These are phyloP conservation scores for Neotoma lepida DNA, from an alignment of 2,113 vertebrate genomes.

Conservation along the genomic window DNA sequence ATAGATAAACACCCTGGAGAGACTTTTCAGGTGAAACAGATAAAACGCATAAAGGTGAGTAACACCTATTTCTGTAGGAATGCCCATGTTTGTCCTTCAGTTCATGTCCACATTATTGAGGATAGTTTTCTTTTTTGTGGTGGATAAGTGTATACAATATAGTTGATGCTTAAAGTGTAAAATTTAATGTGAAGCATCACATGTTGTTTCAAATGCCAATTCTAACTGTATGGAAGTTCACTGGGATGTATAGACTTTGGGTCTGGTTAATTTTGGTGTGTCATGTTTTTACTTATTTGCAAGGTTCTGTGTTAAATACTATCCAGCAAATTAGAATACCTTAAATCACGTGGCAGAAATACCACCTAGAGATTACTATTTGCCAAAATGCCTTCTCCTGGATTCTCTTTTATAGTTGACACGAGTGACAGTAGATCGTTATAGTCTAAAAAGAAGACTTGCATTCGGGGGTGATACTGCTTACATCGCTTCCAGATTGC, in stretches of 20 bases:
- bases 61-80: background rate
- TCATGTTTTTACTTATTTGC: background rate
- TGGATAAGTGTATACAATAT: background rate
- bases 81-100: background rate
- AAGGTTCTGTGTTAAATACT: background rate
- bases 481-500: background rate
- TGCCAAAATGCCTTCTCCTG: background rate
- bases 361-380: background rate
- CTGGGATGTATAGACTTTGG: background rate
- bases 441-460: too few species aligned
- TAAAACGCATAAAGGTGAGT: background rate
- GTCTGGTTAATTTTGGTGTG: background rate
- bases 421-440: background rate
- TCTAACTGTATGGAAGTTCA: background rate
- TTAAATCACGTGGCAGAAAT: background rate
- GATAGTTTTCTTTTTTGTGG: background rate
- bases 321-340: background rate
- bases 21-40: fast-evolving
- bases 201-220: background rate
- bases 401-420: background rate
- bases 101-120: background rate
- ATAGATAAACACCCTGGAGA: background rate
- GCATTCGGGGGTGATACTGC: too few species aligned
- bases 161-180: background rate
- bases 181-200: background rate